Conservation (phyloP, 2,888 invertebrate species). For the Plemyria rubiginata region DNA sequence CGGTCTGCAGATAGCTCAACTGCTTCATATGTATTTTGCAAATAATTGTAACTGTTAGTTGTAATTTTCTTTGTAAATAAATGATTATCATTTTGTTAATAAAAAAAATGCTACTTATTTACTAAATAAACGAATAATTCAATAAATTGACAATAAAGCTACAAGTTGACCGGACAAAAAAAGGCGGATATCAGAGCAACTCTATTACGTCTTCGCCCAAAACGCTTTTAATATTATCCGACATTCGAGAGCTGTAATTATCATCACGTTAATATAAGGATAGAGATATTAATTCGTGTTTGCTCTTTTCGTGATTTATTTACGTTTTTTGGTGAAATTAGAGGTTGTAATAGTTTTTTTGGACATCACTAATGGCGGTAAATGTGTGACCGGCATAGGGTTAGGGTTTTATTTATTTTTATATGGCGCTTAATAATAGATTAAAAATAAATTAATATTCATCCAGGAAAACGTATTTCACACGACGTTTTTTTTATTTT, state of each 20-base stretch:
- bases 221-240: slow-evolving; percentile 65
- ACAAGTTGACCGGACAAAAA: slow-evolving; percentile 13
- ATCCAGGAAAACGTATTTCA: slow-evolving; percentile 1
- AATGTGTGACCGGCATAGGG: slow-evolving; percentile 64
- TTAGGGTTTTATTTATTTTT: slow-evolving; percentile 30
- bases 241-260: slow-evolving; percentile 75
- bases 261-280: slow-evolving; percentile 80
- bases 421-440: slow-evolving; percentile 34
- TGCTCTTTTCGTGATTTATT: slow-evolving; percentile 81
- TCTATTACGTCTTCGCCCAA: slow-evolving; percentile 26
- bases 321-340: slow-evolving; percentile 75
- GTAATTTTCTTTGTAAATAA: too few relatives aligned
- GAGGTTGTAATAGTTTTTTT: slow-evolving; percentile 74
- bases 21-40: too few relatives aligned
- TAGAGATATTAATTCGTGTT: slow-evolving; percentile 83
- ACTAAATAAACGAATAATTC: too few relatives aligned
- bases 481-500: slow-evolving; percentile 7
- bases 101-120: too few relatives aligned
- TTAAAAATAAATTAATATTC: slow-evolving; percentile 41
- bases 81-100: too few relatives aligned
- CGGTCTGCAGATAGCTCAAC: too few relatives aligned
- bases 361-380: slow-evolving; percentile 71
- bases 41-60: too few relatives aligned
- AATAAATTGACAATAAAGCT: too few relatives aligned
- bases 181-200: slow-evolving; percentile 7